These are phyloP conservation scores for Lagodon rhomboides DNA, from an alignment of 2,797 vertebrate genomes.

Conservation along the genomic window DNA sequence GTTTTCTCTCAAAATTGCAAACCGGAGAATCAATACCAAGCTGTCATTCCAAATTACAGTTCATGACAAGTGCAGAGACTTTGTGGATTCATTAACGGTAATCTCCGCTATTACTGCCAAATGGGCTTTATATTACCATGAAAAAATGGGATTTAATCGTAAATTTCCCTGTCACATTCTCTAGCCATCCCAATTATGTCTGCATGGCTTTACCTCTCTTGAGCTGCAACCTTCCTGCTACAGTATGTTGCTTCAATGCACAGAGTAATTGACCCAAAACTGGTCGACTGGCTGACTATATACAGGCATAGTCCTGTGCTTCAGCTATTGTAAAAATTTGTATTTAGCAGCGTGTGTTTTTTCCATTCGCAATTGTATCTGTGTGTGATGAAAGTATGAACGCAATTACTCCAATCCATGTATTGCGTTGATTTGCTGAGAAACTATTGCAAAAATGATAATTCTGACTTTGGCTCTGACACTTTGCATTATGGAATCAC, in stretches of 20 bases:
- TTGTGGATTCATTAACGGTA: slow-evolving; percentile 47
- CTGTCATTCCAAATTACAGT: slow-evolving; percentile 43
- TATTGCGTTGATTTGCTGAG: background rate
- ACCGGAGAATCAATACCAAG: slow-evolving; percentile 33
- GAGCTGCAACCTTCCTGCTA: slow-evolving; percentile 35
- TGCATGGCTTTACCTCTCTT: slow-evolving; percentile 43
- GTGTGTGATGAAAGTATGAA: background rate
- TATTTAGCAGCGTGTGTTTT: slow-evolving; percentile 2
- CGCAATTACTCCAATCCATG: background rate
- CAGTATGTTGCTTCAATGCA: slow-evolving; percentile 49
- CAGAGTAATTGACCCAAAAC: slow-evolving; percentile 55
- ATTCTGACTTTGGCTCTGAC: slow-evolving; percentile 4
- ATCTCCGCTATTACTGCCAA: slow-evolving; percentile 43
- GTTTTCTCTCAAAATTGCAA: slow-evolving; percentile 34
- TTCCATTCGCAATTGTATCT: background rate
- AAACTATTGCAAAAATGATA: background rate
- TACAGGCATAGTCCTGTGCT: slow-evolving; percentile 5
- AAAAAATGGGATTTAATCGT: slow-evolving; percentile 41
- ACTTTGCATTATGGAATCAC: background rate
- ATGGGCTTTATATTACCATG: slow-evolving; percentile 46
- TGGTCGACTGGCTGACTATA: slow-evolving; percentile 37
- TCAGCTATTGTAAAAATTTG: slow-evolving; percentile 18
- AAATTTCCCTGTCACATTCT: slow-evolving; percentile 43
- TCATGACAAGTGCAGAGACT: slow-evolving; percentile 26
- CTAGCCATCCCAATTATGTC: slow-evolving; percentile 56